Conservation (phyloP, 2,113 vertebrate species). For the Alaudala cheleensis region DNA sequence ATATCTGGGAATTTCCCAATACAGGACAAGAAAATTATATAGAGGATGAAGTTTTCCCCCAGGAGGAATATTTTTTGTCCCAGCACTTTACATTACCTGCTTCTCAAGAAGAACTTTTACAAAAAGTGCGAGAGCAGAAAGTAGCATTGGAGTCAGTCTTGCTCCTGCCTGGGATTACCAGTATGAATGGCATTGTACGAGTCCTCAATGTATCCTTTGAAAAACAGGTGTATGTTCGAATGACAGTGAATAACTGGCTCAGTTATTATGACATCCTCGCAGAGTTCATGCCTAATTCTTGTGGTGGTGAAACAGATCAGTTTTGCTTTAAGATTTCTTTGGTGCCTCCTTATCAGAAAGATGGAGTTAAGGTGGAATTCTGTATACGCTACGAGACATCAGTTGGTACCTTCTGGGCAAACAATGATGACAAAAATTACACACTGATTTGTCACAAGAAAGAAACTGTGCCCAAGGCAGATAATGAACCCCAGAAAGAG, state of each 20-base stretch:
- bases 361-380: slow-evolving; percentile 86
- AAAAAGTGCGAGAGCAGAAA: slow-evolving; percentile 82
- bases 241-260: slow-evolving; percentile 86
- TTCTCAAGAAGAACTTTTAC: slow-evolving; percentile 81
- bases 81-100: slow-evolving; percentile 82
- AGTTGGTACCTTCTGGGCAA: slow-evolving; percentile 89
- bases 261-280: slow-evolving; percentile 87
- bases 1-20: slow-evolving; percentile 75
- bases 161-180: slow-evolving; percentile 79
- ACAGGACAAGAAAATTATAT: slow-evolving; percentile 29
- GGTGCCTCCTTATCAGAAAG: slow-evolving; percentile 81
- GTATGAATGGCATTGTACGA: slow-evolving; percentile 84
- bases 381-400: slow-evolving; percentile 92
- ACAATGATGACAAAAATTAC: slow-evolving; percentile 89
- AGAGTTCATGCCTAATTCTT: slow-evolving; percentile 91
- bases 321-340: slow-evolving; percentile 88
- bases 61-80: slow-evolving; percentile 83
- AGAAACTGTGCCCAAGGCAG: slow-evolving; percentile 40
- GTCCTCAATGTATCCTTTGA: slow-evolving; percentile 91
- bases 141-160: slow-evolving; percentile 84
- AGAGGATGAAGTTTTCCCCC: slow-evolving; percentile 55
- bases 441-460: slow-evolving; percentile 86
- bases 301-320: slow-evolving; percentile 86
- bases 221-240: slow-evolving; percentile 86
- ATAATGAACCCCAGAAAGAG: slow-evolving; percentile 71